Base-by-base conservation (phyloP, 2,888 invertebrate genomes). In the Epiblema foenella region DNA sequence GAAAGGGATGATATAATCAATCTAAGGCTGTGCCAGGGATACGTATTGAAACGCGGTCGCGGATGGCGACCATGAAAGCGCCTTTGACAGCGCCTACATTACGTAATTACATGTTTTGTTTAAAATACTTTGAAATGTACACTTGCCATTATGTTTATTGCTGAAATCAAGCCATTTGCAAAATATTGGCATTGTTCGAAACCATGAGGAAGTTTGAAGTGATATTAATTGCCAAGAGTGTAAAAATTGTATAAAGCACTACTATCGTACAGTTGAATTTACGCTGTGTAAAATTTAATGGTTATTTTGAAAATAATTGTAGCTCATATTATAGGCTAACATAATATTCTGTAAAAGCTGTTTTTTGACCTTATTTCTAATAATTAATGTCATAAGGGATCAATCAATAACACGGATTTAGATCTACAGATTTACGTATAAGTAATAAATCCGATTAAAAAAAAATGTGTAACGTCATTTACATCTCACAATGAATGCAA, bases 1-100 rank as follows among this genome's bases (percentile, higher is more conserved):
- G 85, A 83, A 83, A 85, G 89, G 89, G 85, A 89, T 89, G 91
- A 90, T 89, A 88, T 91, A 91, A 93, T 92, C 91, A 91, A 91
- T 89, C 88, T 83, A 84, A 85, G 86, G 87, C 81, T 88, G 90
- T 88, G 88, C 83, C 83, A 72, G 68, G 78, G 82, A 79, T 81
- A 78, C 81, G 85, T 83, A 85, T 86, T 86, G 83, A 83, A 83
- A 81, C 82, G 85, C 65, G 69, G 58, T 17, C 58, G 63, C 71
- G 68, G 37, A 49, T 68, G 68, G 39, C 64, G 73, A 70, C 75
- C 73, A 69, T 69, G 66, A 33, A 64, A 58, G 66, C 60, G 62
- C 56, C 65, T 66, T 69, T 74, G 69, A 72, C 72, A 68, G 42
- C 58, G 33, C 24, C 68, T 69, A 73, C 73, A 73, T 67, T 70